phyloP scores from a whole-genome alignment of 2,113 vertebrate genomes.

The Vulpes lagopus region DNA sequence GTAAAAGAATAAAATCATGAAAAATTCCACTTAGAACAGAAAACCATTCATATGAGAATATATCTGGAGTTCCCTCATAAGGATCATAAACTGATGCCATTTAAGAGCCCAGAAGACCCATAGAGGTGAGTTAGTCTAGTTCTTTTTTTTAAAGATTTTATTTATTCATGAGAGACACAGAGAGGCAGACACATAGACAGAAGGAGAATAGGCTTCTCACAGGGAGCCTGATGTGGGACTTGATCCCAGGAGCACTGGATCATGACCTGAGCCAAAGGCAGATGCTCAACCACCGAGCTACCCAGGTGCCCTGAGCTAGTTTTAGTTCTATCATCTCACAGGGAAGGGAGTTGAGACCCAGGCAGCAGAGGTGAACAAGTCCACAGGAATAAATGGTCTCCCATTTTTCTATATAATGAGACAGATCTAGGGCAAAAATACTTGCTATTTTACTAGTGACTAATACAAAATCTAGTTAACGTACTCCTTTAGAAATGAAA shows the following conservation, averaged over 20 bases:
- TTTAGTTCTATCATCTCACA: not conserved
- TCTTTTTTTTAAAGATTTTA: not conserved
- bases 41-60: not conserved
- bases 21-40: constrained; percentile 24
- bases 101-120: not conserved
- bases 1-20: constrained; percentile 13
- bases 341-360: not conserved
- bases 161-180: no score
- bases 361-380: not conserved
- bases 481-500: constrained; percentile 4
- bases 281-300: no score
- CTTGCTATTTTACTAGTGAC: not conserved
- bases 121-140: not conserved
- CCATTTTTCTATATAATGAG: not conserved
- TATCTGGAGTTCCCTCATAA: not conserved
- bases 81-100: constrained; percentile 5
- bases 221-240: no score
- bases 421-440: constrained; percentile 11
- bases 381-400: not conserved
- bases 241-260: no score
- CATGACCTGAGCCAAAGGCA: no score
- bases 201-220: no score
- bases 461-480: not conserved
- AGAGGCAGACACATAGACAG: no score
- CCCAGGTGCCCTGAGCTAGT: no score